Conservation (phyloP, 2,113 vertebrate species). For the Crotalus helleri region DNA sequence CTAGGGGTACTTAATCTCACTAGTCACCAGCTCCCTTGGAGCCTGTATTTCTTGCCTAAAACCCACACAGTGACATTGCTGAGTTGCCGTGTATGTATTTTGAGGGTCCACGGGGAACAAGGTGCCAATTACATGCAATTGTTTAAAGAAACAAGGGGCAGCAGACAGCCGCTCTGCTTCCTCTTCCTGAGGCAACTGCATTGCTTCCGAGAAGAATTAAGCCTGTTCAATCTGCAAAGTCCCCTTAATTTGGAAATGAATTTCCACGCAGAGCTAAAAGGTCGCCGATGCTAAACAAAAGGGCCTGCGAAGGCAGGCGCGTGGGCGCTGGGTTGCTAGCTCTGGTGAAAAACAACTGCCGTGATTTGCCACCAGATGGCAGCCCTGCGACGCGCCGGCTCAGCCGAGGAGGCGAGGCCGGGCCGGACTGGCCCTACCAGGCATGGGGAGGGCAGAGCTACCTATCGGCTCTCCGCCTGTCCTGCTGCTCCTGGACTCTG, state of each 20-base stretch:
- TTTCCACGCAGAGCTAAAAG: rapidly evolving
- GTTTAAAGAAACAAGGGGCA: not conserved
- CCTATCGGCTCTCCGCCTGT: too few species aligned
- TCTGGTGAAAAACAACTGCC: not conserved
- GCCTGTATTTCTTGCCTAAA: not conserved
- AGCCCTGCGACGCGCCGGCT: not conserved
- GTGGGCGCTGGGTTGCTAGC: too few species aligned
- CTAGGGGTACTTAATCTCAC: not conserved
- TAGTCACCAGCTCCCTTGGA: not conserved
- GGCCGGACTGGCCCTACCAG: not conserved
- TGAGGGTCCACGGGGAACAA: not conserved
- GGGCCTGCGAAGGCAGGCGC: too few species aligned
- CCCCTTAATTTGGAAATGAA: not conserved
- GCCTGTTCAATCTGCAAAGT: rapidly evolving
- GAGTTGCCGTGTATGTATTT: not conserved
- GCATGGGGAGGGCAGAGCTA: not conserved
- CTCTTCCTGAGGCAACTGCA: not conserved
- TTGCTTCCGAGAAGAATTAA: not conserved
- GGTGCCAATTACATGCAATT: not conserved
- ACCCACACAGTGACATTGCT: not conserved
- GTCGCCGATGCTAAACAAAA: rapidly evolving
- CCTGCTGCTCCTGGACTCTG: not conserved
- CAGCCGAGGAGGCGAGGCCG: not conserved
- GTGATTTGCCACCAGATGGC: conserved; percentile 44
- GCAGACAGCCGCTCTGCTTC: not conserved